Percentiles rank a stretch among this genome's conserved stretches.
phyloP scores from a whole-genome alignment of 2,888 invertebrate genomes.

The Eilema griseolum region DNA sequence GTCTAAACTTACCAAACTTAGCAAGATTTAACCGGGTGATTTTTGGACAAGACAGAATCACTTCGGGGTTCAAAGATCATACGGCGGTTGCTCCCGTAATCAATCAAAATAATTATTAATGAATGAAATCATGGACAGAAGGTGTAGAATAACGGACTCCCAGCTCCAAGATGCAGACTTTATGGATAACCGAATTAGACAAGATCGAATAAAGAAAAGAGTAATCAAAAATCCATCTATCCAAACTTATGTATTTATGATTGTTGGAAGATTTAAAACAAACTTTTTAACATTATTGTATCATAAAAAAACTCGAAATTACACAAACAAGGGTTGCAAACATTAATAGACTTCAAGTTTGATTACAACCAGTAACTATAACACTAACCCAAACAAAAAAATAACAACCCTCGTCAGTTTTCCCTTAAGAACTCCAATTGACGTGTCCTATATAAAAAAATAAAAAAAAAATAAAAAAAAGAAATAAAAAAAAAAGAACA shows the following conservation, averaged over 20 bases:
- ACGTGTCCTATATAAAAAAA: no score
- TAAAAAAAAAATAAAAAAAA: no score
- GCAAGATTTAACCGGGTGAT: neutral
- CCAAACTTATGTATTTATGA: neutral
- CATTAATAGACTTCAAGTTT: neutral
- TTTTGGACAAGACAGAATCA: neutral
- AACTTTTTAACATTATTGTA: neutral
- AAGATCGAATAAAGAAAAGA: neutral
- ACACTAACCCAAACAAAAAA: conserved; percentile 2
- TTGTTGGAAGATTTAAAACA: neutral
- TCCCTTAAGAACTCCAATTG: no score
- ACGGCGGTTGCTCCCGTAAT: no score
- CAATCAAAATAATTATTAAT: no score
- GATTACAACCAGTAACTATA: neutral
- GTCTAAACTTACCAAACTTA: no score
- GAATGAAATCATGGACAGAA: no score
- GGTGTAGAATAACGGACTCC: no score
- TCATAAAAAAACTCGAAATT: neutral
- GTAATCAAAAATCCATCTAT: neutral
- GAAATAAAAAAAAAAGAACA: no score
- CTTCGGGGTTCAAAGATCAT: neutral
- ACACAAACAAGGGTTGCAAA: neutral
- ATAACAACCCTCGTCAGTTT: conserved; percentile 15
- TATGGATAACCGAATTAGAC: neutral
- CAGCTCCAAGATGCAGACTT: no score